These are phyloP conservation scores for Silurus asotus DNA, from an alignment of 2,113 vertebrate species.

Conservation along the genomic window DNA sequence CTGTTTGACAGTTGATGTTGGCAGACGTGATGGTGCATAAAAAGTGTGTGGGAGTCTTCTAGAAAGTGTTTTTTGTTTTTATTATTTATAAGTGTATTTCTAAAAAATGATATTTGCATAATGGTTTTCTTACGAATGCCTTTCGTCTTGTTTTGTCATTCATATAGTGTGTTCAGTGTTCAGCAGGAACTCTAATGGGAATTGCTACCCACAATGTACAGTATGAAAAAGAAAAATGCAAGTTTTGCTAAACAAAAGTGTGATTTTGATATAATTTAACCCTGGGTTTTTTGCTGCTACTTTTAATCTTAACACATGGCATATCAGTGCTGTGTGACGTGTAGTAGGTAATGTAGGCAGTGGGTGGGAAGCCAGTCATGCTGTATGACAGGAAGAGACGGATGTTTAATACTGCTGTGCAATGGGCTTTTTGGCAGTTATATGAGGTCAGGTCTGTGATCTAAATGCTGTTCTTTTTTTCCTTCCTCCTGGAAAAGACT, in stretches of 20 bases:
- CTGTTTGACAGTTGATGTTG: not conserved
- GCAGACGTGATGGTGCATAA: not conserved
- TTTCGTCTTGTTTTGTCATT: not conserved
- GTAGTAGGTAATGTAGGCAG: not conserved
- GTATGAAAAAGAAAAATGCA: not conserved
- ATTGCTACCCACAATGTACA: not conserved
- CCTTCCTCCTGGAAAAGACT: constrained; percentile 6
- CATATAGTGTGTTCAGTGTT: not conserved
- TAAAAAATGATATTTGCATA: not conserved
- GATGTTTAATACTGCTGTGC: constrained; percentile 42
- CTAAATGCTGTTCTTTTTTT: constrained; percentile 24
- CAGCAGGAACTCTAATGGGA: not conserved
- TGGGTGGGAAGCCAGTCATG: constrained; percentile 44
- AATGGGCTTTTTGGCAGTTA: constrained; percentile 38
- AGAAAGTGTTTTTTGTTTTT: too few species aligned
- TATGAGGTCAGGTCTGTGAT: constrained; percentile 39
- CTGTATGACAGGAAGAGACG: constrained; percentile 49
- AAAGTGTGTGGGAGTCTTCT: not conserved
- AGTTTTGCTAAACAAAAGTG: not conserved
- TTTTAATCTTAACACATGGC: not conserved
- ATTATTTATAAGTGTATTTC: not conserved
- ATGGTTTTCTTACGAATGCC: not conserved
- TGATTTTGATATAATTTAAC: not conserved
- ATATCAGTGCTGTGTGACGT: constrained; percentile 1
- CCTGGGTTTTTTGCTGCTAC: not conserved